These are phyloP conservation scores for Synergus itoensis DNA, from an alignment of 2,888 invertebrate species.

Conservation along the genomic window DNA sequence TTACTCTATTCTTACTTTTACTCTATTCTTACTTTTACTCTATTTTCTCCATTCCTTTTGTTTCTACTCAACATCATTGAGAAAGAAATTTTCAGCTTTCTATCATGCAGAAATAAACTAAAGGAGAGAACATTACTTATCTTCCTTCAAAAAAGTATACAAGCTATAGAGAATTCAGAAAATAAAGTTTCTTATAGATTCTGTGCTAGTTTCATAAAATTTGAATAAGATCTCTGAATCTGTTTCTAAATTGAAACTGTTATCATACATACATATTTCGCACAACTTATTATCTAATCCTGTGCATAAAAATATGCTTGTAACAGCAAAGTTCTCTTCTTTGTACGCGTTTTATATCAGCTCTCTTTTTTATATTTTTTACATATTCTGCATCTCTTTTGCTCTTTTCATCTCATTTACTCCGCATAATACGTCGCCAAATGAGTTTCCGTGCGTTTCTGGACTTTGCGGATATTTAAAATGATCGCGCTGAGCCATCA, in stretches of 20 bases:
- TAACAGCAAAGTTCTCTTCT: neutral
- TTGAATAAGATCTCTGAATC: neutral
- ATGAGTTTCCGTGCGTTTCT: neutral
- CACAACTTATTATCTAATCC: neutral
- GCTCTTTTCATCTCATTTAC: neutral
- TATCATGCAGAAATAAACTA: too few relatives aligned
- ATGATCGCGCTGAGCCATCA: neutral
- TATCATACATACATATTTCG: neutral
- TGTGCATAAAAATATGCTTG: too few relatives aligned
- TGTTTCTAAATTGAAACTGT: neutral
- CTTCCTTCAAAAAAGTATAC: neutral
- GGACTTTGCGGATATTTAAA: neutral
- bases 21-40: neutral
- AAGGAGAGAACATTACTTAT: neutral
- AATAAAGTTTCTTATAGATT: too few relatives aligned
- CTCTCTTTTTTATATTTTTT: neutral
- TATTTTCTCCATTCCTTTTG: conserved; percentile 9
- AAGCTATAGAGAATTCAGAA: too few relatives aligned
- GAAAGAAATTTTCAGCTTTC: neutral
- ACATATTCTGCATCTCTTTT: neutral
- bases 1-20: neutral
- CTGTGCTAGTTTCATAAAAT: too few relatives aligned
- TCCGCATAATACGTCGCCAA: neutral
- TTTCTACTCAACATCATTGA: neutral
- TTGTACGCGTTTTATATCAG: neutral